Percentiles rank a stretch among this genome's conserved stretches.
Evolutionary conservation across 1,140 invertebrate genomes (phyloP).

Genomic region (Mactra quadrangularis): DNA sequence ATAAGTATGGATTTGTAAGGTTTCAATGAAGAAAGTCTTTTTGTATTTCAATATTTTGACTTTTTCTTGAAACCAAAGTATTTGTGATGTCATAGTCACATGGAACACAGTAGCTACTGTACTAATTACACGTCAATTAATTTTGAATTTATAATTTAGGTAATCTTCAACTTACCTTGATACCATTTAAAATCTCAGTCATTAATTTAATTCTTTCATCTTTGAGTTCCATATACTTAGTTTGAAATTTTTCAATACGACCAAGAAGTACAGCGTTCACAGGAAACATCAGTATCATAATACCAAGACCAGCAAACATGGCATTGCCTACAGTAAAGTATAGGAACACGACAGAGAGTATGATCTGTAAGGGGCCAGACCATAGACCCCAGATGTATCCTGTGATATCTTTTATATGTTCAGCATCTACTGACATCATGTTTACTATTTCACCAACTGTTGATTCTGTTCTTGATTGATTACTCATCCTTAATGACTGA

Average conservation of each 20-base stretch:
- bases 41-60: no score
- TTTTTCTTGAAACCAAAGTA: no score
- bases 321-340: constrained; percentile 88
- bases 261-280: constrained; percentile 90
- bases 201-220: constrained; percentile 85
- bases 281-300: constrained; percentile 97
- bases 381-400: constrained; percentile 85
- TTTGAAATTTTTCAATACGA: constrained; percentile 84
- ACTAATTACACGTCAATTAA: no score
- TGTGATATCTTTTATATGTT: constrained; percentile 77
- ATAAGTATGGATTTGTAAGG: no score
- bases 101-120: no score
- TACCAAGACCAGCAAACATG: constrained; percentile 94
- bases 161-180: constrained; percentile 77
- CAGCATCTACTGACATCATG: constrained; percentile 84
- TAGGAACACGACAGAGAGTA: constrained; percentile 82
- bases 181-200: constrained; percentile 82
- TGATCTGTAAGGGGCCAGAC: constrained; percentile 81
- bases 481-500: constrained; percentile 68
- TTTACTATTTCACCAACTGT: constrained; percentile 86
- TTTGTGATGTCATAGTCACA: no score
- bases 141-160: no score
- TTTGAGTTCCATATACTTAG: constrained; percentile 80
- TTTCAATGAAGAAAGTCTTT: no score
- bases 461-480: constrained; percentile 73